Base-by-base conservation (phyloP, 92 coral and sea anemone genomes). In the Palythoa heliodiscus region DNA sequence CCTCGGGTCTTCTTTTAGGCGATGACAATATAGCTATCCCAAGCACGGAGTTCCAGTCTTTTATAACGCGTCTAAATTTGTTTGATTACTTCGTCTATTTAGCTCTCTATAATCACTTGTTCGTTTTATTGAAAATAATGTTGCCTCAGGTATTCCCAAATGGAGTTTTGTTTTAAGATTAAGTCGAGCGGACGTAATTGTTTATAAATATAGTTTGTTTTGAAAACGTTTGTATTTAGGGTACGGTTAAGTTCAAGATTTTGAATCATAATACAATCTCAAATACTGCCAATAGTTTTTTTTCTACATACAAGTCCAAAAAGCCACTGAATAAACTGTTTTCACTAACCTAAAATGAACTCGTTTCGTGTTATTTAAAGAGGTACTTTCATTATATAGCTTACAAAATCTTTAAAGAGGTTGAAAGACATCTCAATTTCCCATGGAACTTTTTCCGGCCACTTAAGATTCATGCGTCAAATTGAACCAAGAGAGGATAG, bases 111-210 rank as follows among this genome's bases (percentile, higher is more conserved):
- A 64, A 38, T 80, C 73, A 64, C 40, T 63, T 50, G 43, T 66
- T 38, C 57, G 70, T 43, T 78, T 48, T 23, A 47, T 11, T 17
- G 15, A 38, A 43, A 66, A 20, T 38, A 13, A 43, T 80, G 23
- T 80, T 63, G 84, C 84, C 84, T 80, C 84, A 23, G 84, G 84
- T 80, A 66, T 67, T 55, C 47, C 4, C 70, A 80, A 80, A 80
- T 80, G 73, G 84, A 80, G 70, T 80, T 80, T 80, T 68, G 60
- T 67, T 63, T 79, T 80, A 17, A 68, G 61, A 80, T 80, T 63
- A 80, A 80, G 73, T 66, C 84, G 74, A 80, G 61, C 72, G 84
- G 84, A 80, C 73, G 60, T 63, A 80, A 64, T 80, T 80, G 73
- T 80, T 66, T 47, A 80, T 66, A 80, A 66, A 66, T 22, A 64